A percentile compares a stretch with the other conserved stretches of the same genome.
Evolutionary conservation across 2,888 invertebrate genomes (phyloP).

Genomic region (Galerucella pusilla): DNA sequence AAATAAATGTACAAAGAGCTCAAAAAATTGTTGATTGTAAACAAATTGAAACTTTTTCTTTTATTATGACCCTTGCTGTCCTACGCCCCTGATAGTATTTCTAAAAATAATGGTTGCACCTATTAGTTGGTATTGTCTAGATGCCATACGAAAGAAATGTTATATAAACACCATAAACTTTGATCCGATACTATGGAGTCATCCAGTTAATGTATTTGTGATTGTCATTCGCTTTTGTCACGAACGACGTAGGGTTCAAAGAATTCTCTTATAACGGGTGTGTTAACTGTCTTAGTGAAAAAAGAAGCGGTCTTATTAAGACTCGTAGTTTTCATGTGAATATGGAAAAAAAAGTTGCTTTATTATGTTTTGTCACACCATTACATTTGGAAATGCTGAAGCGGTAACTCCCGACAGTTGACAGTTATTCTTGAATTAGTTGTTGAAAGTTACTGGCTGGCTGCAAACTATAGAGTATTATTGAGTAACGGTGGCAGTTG

Average conservation of each 20-base stretch:
- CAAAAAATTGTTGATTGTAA: too few relatives aligned
- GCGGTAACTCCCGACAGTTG: neutral
- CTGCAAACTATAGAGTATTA: too few relatives aligned
- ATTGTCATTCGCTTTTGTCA: constrained; percentile 22
- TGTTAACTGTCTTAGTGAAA: neutral
- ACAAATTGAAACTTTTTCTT: too few relatives aligned
- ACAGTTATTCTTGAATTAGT: too few relatives aligned
- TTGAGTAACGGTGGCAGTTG: too few relatives aligned
- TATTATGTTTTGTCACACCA: neutral
- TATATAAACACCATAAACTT: constrained; percentile 22
- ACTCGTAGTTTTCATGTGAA: neutral
- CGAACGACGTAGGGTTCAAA: constrained; percentile 4
- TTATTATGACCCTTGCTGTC: neutral
- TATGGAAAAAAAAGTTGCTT: neutral
- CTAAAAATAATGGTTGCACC: constrained; percentile 48
- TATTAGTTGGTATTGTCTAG: constrained; percentile 47
- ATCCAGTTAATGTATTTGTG: constrained; percentile 24
- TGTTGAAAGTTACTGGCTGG: too few relatives aligned
- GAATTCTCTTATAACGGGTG: constrained; percentile 1
- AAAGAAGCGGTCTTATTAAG: neutral
- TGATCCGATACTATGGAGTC: constrained; percentile 18
- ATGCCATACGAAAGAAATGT: constrained; percentile 41
- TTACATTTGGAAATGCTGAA: neutral
- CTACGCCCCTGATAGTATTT: neutral
- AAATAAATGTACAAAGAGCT: too few relatives aligned